Percentiles rank a stretch among this genome's conserved stretches.
These are phyloP conservation scores for Pyrrhosoma nymphula DNA, from an alignment of 2,888 invertebrate species.

Conservation along the genomic window DNA sequence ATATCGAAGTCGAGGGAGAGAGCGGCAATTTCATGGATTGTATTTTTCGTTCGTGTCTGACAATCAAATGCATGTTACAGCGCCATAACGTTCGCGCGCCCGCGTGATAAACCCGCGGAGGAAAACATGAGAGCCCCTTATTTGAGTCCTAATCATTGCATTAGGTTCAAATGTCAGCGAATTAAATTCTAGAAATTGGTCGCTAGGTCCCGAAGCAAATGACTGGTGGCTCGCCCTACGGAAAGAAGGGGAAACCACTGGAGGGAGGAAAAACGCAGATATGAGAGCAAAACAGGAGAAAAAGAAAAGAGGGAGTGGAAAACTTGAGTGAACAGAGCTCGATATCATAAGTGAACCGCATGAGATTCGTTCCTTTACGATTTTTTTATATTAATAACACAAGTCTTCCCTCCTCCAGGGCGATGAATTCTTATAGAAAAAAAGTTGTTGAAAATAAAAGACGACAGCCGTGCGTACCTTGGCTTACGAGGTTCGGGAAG, in stretches of 20 bases:
- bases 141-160: constrained; percentile 46
- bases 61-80: constrained; percentile 13
- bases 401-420: neutral
- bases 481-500: neutral
- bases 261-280: neutral
- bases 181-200: constrained; percentile 53
- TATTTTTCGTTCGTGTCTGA: neutral
- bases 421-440: neutral
- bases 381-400: neutral
- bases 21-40: neutral
- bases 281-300: neutral
- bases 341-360: neutral
- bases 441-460: neutral
- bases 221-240: neutral
- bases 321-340: neutral
- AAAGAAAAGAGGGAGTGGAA: neutral
- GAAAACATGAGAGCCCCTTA: constrained; percentile 52
- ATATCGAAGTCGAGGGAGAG: neutral
- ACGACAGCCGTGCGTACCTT: neutral
- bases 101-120: neutral
- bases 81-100: neutral
- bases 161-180: constrained; percentile 64
- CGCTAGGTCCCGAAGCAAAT: neutral
- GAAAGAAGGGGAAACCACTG: neutral
- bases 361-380: neutral